Evolutionary conservation across 2,797 vertebrate species (phyloP), one percentile per base, ranked within the genome.

Genomic region (Neosilurus mollespiculum): DNA sequence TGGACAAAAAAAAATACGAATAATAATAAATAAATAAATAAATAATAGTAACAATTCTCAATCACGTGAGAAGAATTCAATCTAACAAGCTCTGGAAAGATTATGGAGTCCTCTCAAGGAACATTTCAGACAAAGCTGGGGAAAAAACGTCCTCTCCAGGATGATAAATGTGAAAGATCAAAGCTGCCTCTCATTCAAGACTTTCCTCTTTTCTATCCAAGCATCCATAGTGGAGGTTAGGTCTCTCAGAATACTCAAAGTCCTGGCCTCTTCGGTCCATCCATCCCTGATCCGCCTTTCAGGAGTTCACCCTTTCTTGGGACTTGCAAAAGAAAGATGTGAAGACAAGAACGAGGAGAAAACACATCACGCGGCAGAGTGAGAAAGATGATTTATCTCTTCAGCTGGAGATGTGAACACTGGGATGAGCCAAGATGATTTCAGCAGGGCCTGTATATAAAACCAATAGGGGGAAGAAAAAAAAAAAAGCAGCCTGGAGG

Each of bases 351-450:
- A 62, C 22, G 61, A 30, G 61, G 62, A 24, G 62, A 49, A 71
- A 66, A 53, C 70, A 14, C 51, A 53, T 70, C 61, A 37, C 26
- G 20, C 77, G 61, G 56, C 59, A 58, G 87, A 91, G 86, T 83
- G 89, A 89, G 88, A 87, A 69, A 85, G 81, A 86, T 89, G 91
- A 93, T 93, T 93, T 89, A 92, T 94, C 87, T 90, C 85, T 85
- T 84, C 84, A 56, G 87, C 89, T 80, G 88, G 76, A 83, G 89
- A 85, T 88, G 89, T 89, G 91, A 91, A 88, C 66, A 86, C 87
- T 51, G 86, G 88, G 90, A 85, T 86, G 87, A 88, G 91, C 84
- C 89, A 88, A 84, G 71, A 86, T 85, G 87, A 88, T 89, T 93
- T 90, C 88, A 91, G 88, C 90, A 84, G 80, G 90, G 87, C 87